A percentile compares a stretch with the other conserved stretches of the same genome.
Evolutionary conservation across 2,888 invertebrate genomes (phyloP).

Genomic region (Bombylius discolor): DNA sequence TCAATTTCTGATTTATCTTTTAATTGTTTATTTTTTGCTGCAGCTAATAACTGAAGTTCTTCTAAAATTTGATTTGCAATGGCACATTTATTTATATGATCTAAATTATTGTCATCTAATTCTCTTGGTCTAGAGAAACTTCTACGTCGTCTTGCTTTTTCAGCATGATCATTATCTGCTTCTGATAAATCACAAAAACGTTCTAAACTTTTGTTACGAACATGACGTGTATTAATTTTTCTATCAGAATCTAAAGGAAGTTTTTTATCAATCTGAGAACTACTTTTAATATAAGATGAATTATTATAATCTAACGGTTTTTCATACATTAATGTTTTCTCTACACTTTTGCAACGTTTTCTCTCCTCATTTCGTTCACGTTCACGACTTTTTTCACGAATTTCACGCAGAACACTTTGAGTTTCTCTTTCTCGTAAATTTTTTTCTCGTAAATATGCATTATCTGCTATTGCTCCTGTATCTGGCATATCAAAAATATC

Average conservation of each 20-base stretch:
- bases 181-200: slow-evolving; percentile 19
- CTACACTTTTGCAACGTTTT: slow-evolving; percentile 20
- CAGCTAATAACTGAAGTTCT: slow-evolving; percentile 30
- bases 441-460: slow-evolving; percentile 43
- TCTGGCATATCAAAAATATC: slow-evolving; percentile 53
- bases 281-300: not conserved
- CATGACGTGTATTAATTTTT: slow-evolving; percentile 18
- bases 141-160: slow-evolving; percentile 16
- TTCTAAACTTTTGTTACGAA: slow-evolving; percentile 32
- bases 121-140: slow-evolving; percentile 19
- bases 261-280: not conserved
- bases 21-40: slow-evolving; percentile 24
- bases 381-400: slow-evolving; percentile 46
- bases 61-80: slow-evolving; percentile 32
- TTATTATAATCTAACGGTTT: not conserved
- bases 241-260: not conserved
- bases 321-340: not conserved
- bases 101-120: slow-evolving; percentile 4
- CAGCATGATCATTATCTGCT: slow-evolving; percentile 7
- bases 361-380: slow-evolving; percentile 14
- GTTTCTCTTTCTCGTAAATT: slow-evolving; percentile 55
- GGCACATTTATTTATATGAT: slow-evolving; percentile 22
- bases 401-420: slow-evolving; percentile 52
- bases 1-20: not conserved
- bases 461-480: slow-evolving; percentile 34